Conservation (phyloP, 2,797 vertebrate genomes). For the Danionella dracula region DNA sequence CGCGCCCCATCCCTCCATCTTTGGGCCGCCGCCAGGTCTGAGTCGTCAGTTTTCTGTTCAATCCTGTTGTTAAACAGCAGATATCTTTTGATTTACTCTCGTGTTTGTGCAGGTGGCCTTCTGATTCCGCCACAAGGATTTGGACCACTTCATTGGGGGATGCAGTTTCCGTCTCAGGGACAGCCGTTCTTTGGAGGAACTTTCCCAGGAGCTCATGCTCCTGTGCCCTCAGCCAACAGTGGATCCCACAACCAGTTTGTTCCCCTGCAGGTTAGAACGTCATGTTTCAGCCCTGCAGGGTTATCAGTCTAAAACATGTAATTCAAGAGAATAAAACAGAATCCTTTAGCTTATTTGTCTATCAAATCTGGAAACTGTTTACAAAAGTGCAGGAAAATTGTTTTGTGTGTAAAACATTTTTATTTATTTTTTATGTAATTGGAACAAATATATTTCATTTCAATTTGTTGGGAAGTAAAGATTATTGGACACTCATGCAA, state of each 20-base stretch:
- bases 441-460: too few relatives aligned
- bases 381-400: too few relatives aligned
- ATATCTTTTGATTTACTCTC: neutral
- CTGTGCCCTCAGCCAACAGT: constrained; percentile 63
- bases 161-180: constrained; percentile 69
- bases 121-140: constrained; percentile 80
- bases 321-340: too few relatives aligned
- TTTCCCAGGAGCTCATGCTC: constrained; percentile 69
- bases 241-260: constrained; percentile 93
- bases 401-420: too few relatives aligned
- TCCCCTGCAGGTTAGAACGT: constrained; percentile 79
- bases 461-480: too few relatives aligned
- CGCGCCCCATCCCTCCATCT: constrained; percentile 76
- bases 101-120: constrained; percentile 54
- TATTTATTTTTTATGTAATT: too few relatives aligned
- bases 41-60: neutral
- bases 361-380: too few relatives aligned
- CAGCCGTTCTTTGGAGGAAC: constrained; percentile 77
- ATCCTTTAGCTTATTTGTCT: too few relatives aligned
- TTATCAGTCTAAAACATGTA: too few relatives aligned
- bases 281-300: too few relatives aligned
- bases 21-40: constrained; percentile 74
- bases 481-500: too few relatives aligned
- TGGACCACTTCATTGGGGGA: constrained; percentile 76
- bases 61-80: neutral